Evolutionary conservation across 2,888 invertebrate genomes (phyloP).

Genomic region (Oxytorus armatus): DNA sequence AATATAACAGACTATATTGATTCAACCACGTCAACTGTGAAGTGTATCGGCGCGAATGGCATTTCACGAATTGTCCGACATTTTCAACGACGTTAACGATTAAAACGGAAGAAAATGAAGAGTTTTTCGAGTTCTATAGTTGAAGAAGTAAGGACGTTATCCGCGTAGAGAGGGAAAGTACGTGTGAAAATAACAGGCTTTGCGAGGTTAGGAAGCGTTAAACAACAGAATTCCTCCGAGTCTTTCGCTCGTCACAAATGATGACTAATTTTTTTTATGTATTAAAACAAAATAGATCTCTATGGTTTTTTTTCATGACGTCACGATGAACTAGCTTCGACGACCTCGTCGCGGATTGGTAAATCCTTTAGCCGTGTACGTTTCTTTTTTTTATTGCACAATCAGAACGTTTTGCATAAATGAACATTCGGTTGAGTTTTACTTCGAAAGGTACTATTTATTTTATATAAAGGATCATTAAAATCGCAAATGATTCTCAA

Average conservation of each 20-base stretch:
- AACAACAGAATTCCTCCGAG: slow-evolving; percentile 40
- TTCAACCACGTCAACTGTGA: slow-evolving; percentile 20
- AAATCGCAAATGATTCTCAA: too few relatives aligned
- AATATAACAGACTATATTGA: slow-evolving; percentile 44
- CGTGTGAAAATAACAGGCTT: slow-evolving; percentile 58
- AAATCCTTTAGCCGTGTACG: slow-evolving; percentile 33
- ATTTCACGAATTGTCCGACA: slow-evolving; percentile 45
- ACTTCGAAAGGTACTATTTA: neutral
- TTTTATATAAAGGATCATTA: too few relatives aligned
- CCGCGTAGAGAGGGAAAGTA: neutral
- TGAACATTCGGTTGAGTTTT: neutral
- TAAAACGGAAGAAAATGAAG: neutral
- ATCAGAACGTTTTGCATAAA: neutral
- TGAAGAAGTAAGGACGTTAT: slow-evolving; percentile 31
- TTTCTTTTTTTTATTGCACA: slow-evolving; percentile 40
- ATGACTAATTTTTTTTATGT: slow-evolving; percentile 3
- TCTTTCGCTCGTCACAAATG: slow-evolving; percentile 24
- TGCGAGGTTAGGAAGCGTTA: slow-evolving; percentile 41
- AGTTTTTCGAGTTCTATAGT: slow-evolving; percentile 12
- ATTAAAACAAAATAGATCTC: neutral
- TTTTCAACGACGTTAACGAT: slow-evolving; percentile 36
- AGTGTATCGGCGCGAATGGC: slow-evolving; percentile 23
- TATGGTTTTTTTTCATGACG: neutral
- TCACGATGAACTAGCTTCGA: slow-evolving; percentile 5
- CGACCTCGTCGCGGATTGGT: slow-evolving; percentile 44